phyloP scores from a whole-genome alignment of 2,113 vertebrate species.

The Regulus satrapa region DNA sequence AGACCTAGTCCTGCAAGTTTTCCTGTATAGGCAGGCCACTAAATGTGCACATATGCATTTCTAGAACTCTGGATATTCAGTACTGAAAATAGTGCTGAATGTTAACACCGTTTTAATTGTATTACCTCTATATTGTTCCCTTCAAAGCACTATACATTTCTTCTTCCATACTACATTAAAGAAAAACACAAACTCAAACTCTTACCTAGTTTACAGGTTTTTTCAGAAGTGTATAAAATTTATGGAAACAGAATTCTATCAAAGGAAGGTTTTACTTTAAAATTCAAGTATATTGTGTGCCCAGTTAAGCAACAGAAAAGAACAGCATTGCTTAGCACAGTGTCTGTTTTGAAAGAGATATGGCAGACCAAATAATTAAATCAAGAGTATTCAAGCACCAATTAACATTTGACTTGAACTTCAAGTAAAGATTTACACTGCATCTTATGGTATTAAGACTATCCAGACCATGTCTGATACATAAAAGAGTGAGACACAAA shows the following conservation, averaged over 20 bases:
- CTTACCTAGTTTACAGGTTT: not conserved
- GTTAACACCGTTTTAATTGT: not conserved
- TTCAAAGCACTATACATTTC: not conserved
- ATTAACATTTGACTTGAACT: not conserved
- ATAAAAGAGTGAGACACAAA: not conserved
- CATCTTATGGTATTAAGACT: not conserved
- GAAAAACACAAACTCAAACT: not conserved
- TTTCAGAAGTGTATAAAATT: not conserved
- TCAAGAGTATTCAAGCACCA: not conserved
- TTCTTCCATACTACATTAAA: not conserved
- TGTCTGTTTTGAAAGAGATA: not conserved
- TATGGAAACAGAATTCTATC: not conserved
- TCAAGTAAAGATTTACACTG: not conserved
- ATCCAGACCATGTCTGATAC: not conserved
- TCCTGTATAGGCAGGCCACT: not conserved
- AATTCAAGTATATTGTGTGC: not conserved
- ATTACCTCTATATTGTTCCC: not conserved
- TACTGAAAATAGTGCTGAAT: not conserved
- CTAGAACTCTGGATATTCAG: not conserved
- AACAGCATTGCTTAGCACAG: not conserved
- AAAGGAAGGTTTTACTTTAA: not conserved
- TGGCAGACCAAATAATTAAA: not conserved
- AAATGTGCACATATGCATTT: not conserved
- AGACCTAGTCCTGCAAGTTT: not conserved
- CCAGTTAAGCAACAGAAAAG: not conserved